Evolutionary conservation across 1,140 invertebrate genomes (phyloP).

Genomic region (Tyrophagus putrescentiae): DNA sequence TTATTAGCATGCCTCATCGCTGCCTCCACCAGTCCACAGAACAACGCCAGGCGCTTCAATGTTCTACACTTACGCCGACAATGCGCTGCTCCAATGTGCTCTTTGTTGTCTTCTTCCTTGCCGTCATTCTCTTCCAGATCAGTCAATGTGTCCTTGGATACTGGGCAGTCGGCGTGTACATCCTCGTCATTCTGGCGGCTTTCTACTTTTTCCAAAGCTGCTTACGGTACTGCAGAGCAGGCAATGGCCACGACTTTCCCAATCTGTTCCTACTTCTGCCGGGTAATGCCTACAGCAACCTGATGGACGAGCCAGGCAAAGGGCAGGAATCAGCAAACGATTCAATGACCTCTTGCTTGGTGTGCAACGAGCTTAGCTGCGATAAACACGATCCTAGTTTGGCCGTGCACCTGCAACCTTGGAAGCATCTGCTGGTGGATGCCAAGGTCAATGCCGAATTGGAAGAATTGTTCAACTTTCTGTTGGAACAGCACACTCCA

Average conservation of each 20-base stretch:
- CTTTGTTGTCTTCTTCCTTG: constrained; percentile 1
- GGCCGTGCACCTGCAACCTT: constrained; percentile 2
- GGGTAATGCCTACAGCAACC: background rate
- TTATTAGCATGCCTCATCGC: too few relatives aligned
- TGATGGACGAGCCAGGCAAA: background rate
- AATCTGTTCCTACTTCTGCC: background rate
- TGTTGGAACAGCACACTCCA: background rate
- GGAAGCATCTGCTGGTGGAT: constrained; percentile 11
- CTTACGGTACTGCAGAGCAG: background rate
- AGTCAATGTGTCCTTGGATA: background rate
- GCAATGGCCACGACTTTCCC: background rate
- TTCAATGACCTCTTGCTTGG: background rate
- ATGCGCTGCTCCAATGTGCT: background rate
- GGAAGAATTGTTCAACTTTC: constrained; percentile 1
- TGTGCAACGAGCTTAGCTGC: constrained; percentile 5
- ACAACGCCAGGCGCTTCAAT: too few relatives aligned
- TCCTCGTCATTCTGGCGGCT: background rate
- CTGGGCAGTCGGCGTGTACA: constrained; percentile 1
- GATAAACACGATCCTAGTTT: constrained; percentile 5
- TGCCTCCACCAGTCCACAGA: too few relatives aligned
- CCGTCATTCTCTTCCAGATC: background rate
- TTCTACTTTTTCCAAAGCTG: background rate
- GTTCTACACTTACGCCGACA: too few relatives aligned
- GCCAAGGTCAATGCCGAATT: background rate
- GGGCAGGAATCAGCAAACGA: background rate